Conservation (phyloP, 2,888 invertebrate genomes). For the Chloroclystis v-ata region DNA sequence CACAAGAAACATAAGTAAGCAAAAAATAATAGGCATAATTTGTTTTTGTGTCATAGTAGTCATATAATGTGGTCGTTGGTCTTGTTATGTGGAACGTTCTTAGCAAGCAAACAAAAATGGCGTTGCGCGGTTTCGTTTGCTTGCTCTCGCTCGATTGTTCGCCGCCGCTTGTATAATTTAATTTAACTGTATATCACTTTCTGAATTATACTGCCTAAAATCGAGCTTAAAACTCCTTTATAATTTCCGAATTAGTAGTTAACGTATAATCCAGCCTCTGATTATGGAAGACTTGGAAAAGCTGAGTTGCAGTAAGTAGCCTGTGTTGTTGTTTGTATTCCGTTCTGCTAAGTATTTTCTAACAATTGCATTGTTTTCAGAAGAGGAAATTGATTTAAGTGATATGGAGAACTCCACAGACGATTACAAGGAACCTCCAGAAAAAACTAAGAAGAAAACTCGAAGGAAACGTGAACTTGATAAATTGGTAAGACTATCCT, state of each 20-base stretch:
- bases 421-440: constrained; percentile 56
- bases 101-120: no score
- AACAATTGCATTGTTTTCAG: constrained; percentile 34
- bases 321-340: background rate
- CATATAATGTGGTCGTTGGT: no score
- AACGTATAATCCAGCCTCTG: background rate
- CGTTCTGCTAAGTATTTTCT: background rate
- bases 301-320: constrained; percentile 66
- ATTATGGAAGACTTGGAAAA: constrained; percentile 63
- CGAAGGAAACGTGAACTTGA: constrained; percentile 68
- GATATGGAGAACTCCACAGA: constrained; percentile 68
- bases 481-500: constrained; percentile 43
- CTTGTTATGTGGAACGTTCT: no score
- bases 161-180: no score
- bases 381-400: constrained; percentile 69
- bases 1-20: no score
- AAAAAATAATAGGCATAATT: no score
- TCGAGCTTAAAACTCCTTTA: no score
- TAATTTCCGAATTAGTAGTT: background rate
- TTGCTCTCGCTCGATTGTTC: no score
- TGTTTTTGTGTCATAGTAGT: no score
- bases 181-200: no score
- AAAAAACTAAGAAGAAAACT: constrained; percentile 61
- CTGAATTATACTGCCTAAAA: no score
- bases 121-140: no score